phyloP scores from a whole-genome alignment of 2,113 vertebrate species.

The Trogon melanurus region DNA sequence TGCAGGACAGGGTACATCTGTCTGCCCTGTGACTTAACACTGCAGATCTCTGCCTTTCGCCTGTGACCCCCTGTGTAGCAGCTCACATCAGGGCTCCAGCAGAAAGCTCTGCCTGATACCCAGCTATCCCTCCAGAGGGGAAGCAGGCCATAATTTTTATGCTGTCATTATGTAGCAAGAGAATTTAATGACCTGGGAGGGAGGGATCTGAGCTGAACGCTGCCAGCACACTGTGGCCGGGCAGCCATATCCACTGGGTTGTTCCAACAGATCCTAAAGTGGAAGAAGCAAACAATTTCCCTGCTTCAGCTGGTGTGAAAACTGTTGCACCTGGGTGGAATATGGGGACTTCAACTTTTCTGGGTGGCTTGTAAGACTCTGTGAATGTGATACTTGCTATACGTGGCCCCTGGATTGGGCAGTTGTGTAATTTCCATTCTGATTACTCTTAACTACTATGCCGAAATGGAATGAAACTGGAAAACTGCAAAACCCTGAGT shows the following conservation, averaged over 20 bases:
- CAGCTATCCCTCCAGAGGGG: not conserved
- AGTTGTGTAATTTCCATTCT: not conserved
- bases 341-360: not conserved
- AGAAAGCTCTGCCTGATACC: not conserved
- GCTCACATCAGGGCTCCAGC: not conserved
- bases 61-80: rapidly evolving
- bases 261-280: not conserved
- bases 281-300: not conserved
- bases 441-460: not conserved
- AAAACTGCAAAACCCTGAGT: not conserved
- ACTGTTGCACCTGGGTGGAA: not conserved
- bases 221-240: not conserved
- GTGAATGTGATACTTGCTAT: not conserved
- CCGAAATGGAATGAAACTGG: not conserved
- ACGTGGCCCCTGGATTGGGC: not conserved
- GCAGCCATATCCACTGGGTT: not conserved
- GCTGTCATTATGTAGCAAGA: not conserved
- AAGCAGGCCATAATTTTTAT: not conserved
- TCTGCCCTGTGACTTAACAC: not conserved
- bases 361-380: not conserved
- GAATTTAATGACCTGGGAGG: not conserved
- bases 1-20: not conserved
- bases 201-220: not conserved
- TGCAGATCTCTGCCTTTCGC: not conserved
- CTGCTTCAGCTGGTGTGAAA: not conserved